phyloP scores from a whole-genome alignment of 1,140 invertebrate genomes.

The Calycopis cecrops region DNA sequence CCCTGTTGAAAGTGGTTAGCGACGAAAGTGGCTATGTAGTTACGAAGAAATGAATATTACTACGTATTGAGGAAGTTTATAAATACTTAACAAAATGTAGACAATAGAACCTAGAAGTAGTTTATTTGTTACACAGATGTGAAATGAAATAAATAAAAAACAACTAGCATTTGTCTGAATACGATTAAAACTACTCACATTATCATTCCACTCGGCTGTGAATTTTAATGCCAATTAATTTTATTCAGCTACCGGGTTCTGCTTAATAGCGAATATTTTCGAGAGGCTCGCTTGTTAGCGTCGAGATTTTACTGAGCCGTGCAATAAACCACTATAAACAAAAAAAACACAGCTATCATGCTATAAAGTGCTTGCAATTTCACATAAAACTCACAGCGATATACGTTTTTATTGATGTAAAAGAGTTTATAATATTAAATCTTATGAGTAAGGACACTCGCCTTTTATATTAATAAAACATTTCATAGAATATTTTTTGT shows the following conservation, averaged over 20 bases:
- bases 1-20: too few species aligned
- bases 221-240: constrained; percentile 48
- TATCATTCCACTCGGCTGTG: constrained; percentile 41
- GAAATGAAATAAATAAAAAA: constrained; percentile 13
- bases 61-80: too few species aligned
- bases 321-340: constrained; percentile 38
- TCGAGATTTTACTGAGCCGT: constrained; percentile 32
- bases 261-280: constrained; percentile 44
- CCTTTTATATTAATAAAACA: too few species aligned
- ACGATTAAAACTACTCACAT: constrained; percentile 36
- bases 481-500: too few species aligned
- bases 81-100: neutral
- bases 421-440: neutral
- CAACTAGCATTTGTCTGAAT: constrained; percentile 12
- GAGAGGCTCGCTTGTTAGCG: constrained; percentile 42
- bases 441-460: too few species aligned
- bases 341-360: constrained; percentile 32
- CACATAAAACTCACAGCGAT: constrained; percentile 9
- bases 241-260: constrained; percentile 29
- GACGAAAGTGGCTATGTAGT: too few species aligned
- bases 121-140: too few species aligned
- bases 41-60: too few species aligned
- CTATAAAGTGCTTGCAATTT: constrained; percentile 30
- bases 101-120: too few species aligned
- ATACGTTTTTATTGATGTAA: constrained; percentile 1